Percentiles rank a stretch among this genome's conserved stretches.
Evolutionary conservation across 2,797 vertebrate genomes (phyloP).

Genomic region (Lutjanus campechanus): DNA sequence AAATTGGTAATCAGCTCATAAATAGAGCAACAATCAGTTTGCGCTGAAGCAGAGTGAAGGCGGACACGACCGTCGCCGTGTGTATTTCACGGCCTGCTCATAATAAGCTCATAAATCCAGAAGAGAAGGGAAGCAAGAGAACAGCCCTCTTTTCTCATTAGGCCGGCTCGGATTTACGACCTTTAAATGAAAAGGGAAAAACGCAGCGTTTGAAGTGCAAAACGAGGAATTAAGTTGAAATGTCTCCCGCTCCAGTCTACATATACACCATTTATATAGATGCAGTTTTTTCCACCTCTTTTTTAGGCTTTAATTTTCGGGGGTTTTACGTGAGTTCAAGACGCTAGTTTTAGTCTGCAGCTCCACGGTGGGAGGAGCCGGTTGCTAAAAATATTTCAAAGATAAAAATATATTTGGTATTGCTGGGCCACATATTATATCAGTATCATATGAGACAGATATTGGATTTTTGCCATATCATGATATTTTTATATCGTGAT

Average conservation of each 20-base stretch:
- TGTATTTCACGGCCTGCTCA: constrained; percentile 68
- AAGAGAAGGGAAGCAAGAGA: constrained; percentile 50
- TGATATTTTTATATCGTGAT: no score
- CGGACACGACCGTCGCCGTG: constrained; percentile 54
- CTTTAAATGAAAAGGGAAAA: constrained; percentile 77
- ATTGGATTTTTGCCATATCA: no score
- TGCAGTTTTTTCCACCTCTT: not conserved
- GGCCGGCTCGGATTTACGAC: constrained; percentile 78
- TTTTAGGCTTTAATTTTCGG: constrained; percentile 35
- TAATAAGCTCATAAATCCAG: constrained; percentile 81
- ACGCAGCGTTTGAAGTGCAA: constrained; percentile 77
- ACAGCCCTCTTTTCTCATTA: constrained; percentile 76
- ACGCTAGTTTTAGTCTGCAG: not conserved
- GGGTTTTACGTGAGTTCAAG: constrained; percentile 25
- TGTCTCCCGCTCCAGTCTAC: constrained; percentile 16
- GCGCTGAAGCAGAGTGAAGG: constrained; percentile 51
- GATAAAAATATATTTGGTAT: not conserved
- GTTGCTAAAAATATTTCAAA: not conserved
- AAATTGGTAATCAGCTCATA: constrained; percentile 75
- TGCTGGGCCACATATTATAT: no score
- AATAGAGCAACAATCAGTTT: constrained; percentile 59
- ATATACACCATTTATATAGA: constrained; percentile 36
- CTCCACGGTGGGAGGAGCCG: constrained; percentile 3
- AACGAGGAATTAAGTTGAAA: constrained; percentile 64
- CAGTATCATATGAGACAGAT: no score